Evolutionary conservation across 1,140 invertebrate genomes (phyloP), one percentile per base, ranked within the genome.

Genomic region (Caerostris darwini): DNA sequence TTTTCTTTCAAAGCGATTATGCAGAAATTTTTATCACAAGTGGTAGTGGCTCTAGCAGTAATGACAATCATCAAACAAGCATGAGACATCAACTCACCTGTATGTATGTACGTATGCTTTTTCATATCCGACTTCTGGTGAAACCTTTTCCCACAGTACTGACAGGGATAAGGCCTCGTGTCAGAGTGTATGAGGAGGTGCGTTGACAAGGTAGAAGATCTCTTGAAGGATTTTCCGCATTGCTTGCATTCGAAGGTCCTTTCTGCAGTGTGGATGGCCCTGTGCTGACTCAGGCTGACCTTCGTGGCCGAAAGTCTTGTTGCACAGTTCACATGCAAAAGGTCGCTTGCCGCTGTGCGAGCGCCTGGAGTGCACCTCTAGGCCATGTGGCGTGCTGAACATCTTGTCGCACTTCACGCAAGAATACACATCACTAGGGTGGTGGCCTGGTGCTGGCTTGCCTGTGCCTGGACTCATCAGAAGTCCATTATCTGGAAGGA

Each of bases 321-420:
- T 95, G 95, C 96, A 96, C 57, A 96, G 94, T 91, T 96, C 95
- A 95, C 96, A 97, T 17, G 96, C 96, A 95, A 96, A 97, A 8
- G 96, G 96, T 56, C 96, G 95, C 86, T 95, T 99, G 7, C 99
- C 99, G 95, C 98, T 99, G 96, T 99, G 99, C 3, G 98, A 99
- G 94, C 99, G 97, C 58, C 96, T 95, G 5, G 98, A 98, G 96
- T 99, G 99, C 50, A 99, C 98, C 96, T 99, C 99, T 6, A 97
- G 97, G 1, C 99, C 99, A 96, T 99, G 99, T 3, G 99, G 98
- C 5, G 99, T 99, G 94, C 98, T 98, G 96, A 99, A 99, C 97
- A 99, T 99, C 96, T 99, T 99, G 96, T 99, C 98, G 96, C 99
- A 99, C 96, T 99, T 99, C 95, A 98, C 98, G 97, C 99, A 99